Base-by-base conservation (phyloP, 2,797 vertebrate species). In the Pachyuromys duprasi region DNA sequence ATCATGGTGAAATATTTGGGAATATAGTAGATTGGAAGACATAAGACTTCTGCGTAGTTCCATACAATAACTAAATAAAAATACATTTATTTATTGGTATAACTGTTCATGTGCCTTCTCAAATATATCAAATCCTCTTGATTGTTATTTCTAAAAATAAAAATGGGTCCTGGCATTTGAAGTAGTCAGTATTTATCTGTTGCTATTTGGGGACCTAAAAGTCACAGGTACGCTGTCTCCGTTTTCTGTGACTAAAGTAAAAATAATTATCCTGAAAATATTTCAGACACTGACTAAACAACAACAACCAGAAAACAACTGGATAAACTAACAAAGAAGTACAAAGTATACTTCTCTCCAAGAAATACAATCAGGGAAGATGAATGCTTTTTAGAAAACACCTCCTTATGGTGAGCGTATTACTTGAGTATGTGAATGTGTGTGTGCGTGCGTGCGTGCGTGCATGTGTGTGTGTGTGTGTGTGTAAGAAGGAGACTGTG, bases 91-190 rank as follows among this genome's bases (percentile, higher is more conserved):
- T 87, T 33, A 75, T 65, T 7, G 5, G 62, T 49, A 28, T 12
- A 84, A 93, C 5, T 57, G 69, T 81, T 39, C 14, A 79, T 91
- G 31, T 14, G 1, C 36, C 78, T 95, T 91, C 60, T 60, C 5
- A 69, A 2, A 62, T 45, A 11, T 63, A 69, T 39, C 15, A 86
- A 90, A 86, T 5, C 0, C 89, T 92, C 67, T 18, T 33, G 84
- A 5, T 33, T n/a, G n/a, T 80, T 94, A 65, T 84, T 95, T 92
- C 15, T 82, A 75, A 89, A 89, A 69, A 14, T 69, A 39, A 86
- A 95, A 90, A 36, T 31, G 3, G 0, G 75, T 17, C 42, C 6
- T 53, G 2, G 78, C 75, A 60, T 76, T 13, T 22, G 8, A 7
- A 55, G 57, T 15, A 82, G 28, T 84, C 11, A 28, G 24, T 3